Percentiles rank a stretch among this genome's conserved stretches.
Conservation (phyloP, 2,888 invertebrate genomes). For the Alloscopus bannaensis region DNA sequence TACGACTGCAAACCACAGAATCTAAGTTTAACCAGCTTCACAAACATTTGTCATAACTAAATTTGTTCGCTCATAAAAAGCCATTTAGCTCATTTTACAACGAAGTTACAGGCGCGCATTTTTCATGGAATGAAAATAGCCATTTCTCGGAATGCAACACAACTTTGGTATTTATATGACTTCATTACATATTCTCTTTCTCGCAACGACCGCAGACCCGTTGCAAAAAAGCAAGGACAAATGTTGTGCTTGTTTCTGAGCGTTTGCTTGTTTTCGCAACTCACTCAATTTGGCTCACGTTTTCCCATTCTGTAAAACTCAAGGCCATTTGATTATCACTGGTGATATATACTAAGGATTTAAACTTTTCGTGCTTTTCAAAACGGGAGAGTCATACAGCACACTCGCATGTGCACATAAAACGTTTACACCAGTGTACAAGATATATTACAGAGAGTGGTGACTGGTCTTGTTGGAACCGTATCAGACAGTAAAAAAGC, state of each 20-base stretch:
- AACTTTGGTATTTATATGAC: too few relatives aligned
- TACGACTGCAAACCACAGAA: too few relatives aligned
- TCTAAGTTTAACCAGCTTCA: too few relatives aligned
- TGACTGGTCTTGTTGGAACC: slow-evolving; percentile 16
- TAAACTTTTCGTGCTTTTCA: too few relatives aligned
- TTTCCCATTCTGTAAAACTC: slow-evolving; percentile 8
- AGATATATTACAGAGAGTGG: background rate
- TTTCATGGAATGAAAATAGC: background rate
- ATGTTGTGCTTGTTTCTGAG: too few relatives aligned
- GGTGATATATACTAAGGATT: background rate
- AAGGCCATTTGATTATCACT: background rate
- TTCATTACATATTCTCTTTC: background rate
- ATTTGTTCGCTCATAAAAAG: background rate
- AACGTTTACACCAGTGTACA: background rate
- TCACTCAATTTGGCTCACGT: slow-evolving; percentile 21
- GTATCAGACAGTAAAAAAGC: slow-evolving; percentile 26
- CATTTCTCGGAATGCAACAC: background rate
- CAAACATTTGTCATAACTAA: background rate
- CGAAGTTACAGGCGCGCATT: background rate
- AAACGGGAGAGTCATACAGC: too few relatives aligned
- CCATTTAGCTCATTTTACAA: background rate
- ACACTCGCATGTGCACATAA: slow-evolving; percentile 3
- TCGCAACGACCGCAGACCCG: background rate
- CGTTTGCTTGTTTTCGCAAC: slow-evolving; percentile 4
- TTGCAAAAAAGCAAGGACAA: slow-evolving; percentile 15